A percentile compares a stretch with the other conserved stretches of the same genome.
Evolutionary conservation across 1,140 invertebrate species (phyloP).

Genomic region (honey bee (Apis mellifera)): DNA sequence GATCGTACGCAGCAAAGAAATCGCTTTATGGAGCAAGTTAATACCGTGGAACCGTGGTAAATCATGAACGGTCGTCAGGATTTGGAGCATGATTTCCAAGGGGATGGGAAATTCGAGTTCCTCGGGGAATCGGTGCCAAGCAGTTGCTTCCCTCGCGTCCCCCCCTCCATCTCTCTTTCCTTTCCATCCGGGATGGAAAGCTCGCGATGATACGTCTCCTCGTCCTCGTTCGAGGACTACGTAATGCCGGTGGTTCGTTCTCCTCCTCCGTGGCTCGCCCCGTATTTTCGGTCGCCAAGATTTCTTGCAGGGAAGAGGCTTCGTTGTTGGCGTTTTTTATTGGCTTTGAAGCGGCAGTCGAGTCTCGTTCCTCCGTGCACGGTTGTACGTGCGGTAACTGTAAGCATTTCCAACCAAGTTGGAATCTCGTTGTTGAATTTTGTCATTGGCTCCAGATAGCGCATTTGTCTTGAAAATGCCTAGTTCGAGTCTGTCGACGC

Average conservation of each 20-base stretch:
- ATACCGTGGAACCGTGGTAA: constrained; percentile 13
- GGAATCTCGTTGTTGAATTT: not conserved
- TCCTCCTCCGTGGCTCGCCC: not conserved
- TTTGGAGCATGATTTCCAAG: constrained; percentile 36
- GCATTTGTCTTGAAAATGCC: too few species aligned
- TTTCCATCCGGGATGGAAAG: too few species aligned
- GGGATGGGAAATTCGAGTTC: not conserved
- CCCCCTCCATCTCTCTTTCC: not conserved
- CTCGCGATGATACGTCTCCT: constrained; percentile 47
- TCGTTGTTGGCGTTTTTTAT: constrained; percentile 30
- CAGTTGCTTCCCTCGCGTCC: not conserved
- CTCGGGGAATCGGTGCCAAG: constrained; percentile 37
- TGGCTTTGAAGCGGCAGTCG: not conserved
- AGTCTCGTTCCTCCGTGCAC: not conserved
- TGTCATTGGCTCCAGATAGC: too few species aligned
- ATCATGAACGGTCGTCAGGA: constrained; percentile 49
- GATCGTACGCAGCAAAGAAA: constrained; percentile 4
- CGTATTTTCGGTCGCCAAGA: constrained; percentile 43
- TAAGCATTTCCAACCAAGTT: too few species aligned
- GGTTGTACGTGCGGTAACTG: not conserved
- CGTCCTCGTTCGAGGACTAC: constrained; percentile 38
- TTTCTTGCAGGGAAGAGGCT: constrained; percentile 2
- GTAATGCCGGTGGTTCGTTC: constrained; percentile 17
- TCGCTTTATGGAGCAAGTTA: not conserved
- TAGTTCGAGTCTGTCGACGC: too few species aligned